Conservation (phyloP, 2,888 invertebrate species). For the Stenoptilia bipunctidactyla region DNA sequence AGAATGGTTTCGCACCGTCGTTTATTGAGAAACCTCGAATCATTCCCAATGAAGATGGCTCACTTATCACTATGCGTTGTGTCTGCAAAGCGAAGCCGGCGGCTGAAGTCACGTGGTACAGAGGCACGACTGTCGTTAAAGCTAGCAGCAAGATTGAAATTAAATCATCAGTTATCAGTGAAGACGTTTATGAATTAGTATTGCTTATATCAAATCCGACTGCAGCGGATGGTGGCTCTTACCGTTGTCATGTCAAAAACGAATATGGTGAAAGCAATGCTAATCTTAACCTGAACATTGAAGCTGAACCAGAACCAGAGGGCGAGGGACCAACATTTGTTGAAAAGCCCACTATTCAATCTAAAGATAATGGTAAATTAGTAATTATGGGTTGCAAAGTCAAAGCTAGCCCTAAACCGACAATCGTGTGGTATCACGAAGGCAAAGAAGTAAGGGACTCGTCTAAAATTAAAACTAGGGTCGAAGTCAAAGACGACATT, state of each 20-base stretch:
- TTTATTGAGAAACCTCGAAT: slow-evolving; percentile 99
- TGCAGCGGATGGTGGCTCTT: slow-evolving; percentile 69
- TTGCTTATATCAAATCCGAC: slow-evolving; percentile 70
- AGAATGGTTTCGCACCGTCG: slow-evolving; percentile 93
- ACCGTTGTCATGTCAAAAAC: slow-evolving; percentile 93
- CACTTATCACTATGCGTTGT: slow-evolving; percentile 97
- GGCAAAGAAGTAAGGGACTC: slow-evolving; percentile 80
- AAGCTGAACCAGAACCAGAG: slow-evolving; percentile 94
- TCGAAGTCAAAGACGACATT: slow-evolving; percentile 82
- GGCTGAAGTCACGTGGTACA: slow-evolving; percentile 95
- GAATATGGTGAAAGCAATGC: slow-evolving; percentile 97
- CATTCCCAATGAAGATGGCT: slow-evolving; percentile 97
- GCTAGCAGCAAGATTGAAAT: slow-evolving; percentile 89
- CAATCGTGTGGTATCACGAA: slow-evolving; percentile 66
- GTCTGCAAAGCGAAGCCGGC: slow-evolving; percentile 95
- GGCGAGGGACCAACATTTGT: slow-evolving; percentile 95
- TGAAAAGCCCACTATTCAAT: slow-evolving; percentile 89
- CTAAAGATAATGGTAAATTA: slow-evolving; percentile 72
- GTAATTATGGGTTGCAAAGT: slow-evolving; percentile 65
- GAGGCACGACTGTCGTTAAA: slow-evolving; percentile 87
- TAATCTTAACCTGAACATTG: slow-evolving; percentile 95
- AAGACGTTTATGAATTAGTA: slow-evolving; percentile 89
- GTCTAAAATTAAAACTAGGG: slow-evolving; percentile 83
- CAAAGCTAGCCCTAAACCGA: slow-evolving; percentile 62
- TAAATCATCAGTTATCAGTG: slow-evolving; percentile 80